A percentile compares a stretch with the other conserved stretches of the same genome.
These are phyloP conservation scores for Aporophyla nigra DNA, from an alignment of 2,888 invertebrate species.

Conservation along the genomic window DNA sequence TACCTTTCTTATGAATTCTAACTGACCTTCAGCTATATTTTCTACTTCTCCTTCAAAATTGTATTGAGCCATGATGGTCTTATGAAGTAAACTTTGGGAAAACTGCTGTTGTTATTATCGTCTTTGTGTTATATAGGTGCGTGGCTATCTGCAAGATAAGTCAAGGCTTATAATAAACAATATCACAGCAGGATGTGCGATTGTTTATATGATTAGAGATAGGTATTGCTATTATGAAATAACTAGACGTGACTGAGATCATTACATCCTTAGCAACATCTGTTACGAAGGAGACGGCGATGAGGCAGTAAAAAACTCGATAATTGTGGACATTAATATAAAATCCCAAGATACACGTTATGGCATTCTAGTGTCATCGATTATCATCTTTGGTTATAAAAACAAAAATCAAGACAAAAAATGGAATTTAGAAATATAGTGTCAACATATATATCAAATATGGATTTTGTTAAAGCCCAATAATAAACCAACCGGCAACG, in stretches of 20 bases:
- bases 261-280: background rate
- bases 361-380: background rate
- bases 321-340: background rate
- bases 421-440: background rate
- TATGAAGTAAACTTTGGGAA: background rate
- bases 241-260: background rate
- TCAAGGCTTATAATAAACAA: background rate
- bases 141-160: conserved; percentile 45
- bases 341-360: background rate
- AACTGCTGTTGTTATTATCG: background rate
- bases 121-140: conserved; percentile 16
- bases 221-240: background rate
- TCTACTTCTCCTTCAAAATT: conserved; percentile 71
- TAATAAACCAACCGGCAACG: background rate
- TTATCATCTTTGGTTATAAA: background rate
- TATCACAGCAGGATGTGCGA: conserved; percentile 9
- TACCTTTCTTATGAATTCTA: conserved; percentile 70
- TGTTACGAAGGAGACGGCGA: background rate
- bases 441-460: background rate
- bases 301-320: too few species aligned
- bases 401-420: background rate
- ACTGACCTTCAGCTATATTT: conserved; percentile 67
- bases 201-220: conserved; percentile 10
- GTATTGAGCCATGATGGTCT: conserved; percentile 61
- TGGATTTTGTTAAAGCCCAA: background rate